These are phyloP conservation scores for Eupeodes luniger DNA, from an alignment of 2,888 invertebrate species.

Conservation along the genomic window DNA sequence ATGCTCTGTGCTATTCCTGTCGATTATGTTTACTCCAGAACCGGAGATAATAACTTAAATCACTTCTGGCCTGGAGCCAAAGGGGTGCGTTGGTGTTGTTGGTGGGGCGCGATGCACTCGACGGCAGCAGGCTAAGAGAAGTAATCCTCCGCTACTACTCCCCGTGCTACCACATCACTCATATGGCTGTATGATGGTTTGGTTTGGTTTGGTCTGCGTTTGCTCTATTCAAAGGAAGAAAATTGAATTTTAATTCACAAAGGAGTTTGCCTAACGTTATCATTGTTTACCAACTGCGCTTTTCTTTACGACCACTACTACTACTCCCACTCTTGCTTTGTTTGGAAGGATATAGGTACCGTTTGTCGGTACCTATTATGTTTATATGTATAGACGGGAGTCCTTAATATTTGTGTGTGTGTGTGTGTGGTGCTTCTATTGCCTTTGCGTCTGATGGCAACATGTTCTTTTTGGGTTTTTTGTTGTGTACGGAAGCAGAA, in stretches of 20 bases:
- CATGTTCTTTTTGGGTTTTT: constrained; percentile 47
- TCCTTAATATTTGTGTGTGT: constrained; percentile 13
- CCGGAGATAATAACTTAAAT: constrained; percentile 75
- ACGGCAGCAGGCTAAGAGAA: neutral
- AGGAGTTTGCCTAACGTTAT: constrained; percentile 76
- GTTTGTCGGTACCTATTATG: constrained; percentile 24
- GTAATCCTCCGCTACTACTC: neutral
- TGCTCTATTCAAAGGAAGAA: constrained; percentile 71
- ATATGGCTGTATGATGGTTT: constrained; percentile 17
- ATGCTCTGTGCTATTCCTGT: constrained; percentile 47
- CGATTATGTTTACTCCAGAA: constrained; percentile 74
- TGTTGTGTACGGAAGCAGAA: constrained; percentile 38
- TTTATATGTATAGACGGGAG: constrained; percentile 15
- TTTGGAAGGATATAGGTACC: neutral
- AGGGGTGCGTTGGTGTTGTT: constrained; percentile 22
- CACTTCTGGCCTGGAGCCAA: constrained; percentile 59
- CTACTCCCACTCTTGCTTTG: neutral
- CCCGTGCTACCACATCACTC: neutral
- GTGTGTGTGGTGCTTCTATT: neutral
- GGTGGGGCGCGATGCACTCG: neutral
- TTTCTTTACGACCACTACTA: constrained; percentile 56
- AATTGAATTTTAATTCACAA: constrained; percentile 76
- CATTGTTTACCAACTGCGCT: constrained; percentile 76
- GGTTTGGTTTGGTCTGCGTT: constrained; percentile 55
- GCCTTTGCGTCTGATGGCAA: constrained; percentile 25